phyloP scores from a whole-genome alignment of 2,113 vertebrate species.

The human region DNA sequence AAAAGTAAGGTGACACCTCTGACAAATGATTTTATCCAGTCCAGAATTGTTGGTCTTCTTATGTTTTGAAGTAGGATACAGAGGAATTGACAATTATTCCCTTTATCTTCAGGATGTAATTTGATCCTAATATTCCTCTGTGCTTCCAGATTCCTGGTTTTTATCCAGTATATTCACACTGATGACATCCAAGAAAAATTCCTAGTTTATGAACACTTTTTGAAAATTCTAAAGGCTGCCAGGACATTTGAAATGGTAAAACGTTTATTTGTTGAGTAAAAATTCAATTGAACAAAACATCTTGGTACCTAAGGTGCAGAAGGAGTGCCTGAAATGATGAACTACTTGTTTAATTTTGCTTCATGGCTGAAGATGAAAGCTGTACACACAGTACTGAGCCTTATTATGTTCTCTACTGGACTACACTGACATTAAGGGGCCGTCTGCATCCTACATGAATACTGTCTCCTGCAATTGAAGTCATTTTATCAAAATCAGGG shows the following conservation, averaged over 20 bases:
- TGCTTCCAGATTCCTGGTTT: not conserved
- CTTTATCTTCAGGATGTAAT: not conserved
- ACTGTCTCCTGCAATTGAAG: not conserved
- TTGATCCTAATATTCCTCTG: not conserved
- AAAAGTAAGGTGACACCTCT: not conserved
- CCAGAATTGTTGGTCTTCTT: not conserved
- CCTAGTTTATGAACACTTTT: not conserved
- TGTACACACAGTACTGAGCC: not conserved
- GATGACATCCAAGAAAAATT: not conserved
- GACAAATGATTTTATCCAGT: not conserved
- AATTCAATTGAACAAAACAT: not conserved
- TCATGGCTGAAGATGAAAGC: not conserved
- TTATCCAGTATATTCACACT: not conserved
- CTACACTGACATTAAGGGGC: not conserved
- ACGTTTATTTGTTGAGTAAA: conserved; percentile 32
- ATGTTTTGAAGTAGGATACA: not conserved
- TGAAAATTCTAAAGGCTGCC: not conserved
- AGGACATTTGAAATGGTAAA: not conserved
- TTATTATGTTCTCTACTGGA: not conserved
- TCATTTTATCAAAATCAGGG: not conserved
- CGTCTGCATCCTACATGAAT: not conserved
- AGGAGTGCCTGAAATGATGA: not conserved
- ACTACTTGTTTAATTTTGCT: conserved; percentile 34
- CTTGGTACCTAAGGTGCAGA: not conserved
- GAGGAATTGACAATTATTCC: not conserved